Percentiles rank a stretch among this genome's conserved stretches.
These are phyloP conservation scores for Hippocampus kuda DNA, from an alignment of 2,797 vertebrate genomes.

Conservation along the genomic window DNA sequence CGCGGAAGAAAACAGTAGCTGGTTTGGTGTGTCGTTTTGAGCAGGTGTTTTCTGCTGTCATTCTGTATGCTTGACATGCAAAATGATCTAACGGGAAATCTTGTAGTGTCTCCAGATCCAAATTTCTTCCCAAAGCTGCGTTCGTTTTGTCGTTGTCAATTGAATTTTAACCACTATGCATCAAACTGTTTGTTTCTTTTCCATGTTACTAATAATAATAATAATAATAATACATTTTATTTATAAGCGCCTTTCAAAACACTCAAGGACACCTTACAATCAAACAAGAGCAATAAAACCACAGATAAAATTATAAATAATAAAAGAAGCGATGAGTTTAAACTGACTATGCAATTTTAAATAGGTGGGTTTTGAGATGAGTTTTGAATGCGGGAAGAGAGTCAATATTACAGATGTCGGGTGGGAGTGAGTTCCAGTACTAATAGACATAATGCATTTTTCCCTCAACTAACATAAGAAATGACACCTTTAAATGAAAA, in stretches of 20 bases:
- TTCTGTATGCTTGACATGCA: neutral
- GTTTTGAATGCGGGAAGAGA: too few species aligned
- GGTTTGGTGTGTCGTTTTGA: neutral
- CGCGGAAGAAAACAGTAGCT: constrained; percentile 1
- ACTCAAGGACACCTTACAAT: too few species aligned
- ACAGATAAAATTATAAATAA: too few species aligned
- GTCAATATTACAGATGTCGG: too few species aligned
- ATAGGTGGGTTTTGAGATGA: too few species aligned
- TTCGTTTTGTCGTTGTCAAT: neutral
- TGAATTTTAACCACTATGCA: neutral
- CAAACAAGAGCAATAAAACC: too few species aligned
- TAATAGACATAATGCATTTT: neutral
- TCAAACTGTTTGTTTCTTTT: neutral
- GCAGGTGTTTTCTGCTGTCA: neutral
- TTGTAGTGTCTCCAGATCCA: neutral
- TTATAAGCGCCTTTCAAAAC: too few species aligned
- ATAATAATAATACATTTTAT: too few species aligned
- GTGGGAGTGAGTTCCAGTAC: too few species aligned
- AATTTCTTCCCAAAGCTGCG: neutral
- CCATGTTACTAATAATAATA: neutral
- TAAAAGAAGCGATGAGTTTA: too few species aligned
- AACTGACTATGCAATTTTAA: too few species aligned
- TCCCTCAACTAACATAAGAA: too few species aligned
- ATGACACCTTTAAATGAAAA: constrained; percentile 22
- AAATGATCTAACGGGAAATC: neutral